Evolutionary conservation across 2,888 invertebrate genomes (phyloP).

Genomic region (Flexamia atlantica): DNA sequence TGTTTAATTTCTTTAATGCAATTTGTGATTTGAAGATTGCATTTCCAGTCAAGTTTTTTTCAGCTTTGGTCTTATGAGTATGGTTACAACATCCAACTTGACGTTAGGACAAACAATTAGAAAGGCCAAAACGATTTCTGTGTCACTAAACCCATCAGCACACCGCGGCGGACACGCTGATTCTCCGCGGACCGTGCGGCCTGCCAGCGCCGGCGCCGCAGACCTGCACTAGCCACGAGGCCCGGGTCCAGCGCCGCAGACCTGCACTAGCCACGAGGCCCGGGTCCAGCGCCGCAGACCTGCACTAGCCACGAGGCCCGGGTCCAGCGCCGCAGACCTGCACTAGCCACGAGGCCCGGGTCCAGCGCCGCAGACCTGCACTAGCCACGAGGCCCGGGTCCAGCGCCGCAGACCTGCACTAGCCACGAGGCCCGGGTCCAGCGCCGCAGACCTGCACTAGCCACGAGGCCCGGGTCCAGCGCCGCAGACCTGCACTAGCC

Average conservation of each 20-base stretch:
- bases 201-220: background rate
- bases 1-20: too few relatives aligned
- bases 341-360: background rate
- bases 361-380: background rate
- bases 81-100: too few relatives aligned
- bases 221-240: too few relatives aligned
- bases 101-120: too few relatives aligned
- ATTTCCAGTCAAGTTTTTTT: too few relatives aligned
- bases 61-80: too few relatives aligned
- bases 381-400: background rate
- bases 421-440: background rate
- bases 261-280: background rate
- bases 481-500: background rate
- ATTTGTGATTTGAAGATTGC: too few relatives aligned
- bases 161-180: background rate
- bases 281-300: background rate
- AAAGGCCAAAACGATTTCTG: background rate
- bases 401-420: background rate
- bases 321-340: background rate
- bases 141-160: background rate
- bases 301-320: background rate
- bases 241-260: too few relatives aligned
- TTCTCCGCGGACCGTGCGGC: background rate
- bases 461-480: background rate
- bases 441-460: background rate